These are phyloP conservation scores for Acanthochromis polyacanthus DNA, from an alignment of 2,113 vertebrate genomes.

Conservation along the genomic window DNA sequence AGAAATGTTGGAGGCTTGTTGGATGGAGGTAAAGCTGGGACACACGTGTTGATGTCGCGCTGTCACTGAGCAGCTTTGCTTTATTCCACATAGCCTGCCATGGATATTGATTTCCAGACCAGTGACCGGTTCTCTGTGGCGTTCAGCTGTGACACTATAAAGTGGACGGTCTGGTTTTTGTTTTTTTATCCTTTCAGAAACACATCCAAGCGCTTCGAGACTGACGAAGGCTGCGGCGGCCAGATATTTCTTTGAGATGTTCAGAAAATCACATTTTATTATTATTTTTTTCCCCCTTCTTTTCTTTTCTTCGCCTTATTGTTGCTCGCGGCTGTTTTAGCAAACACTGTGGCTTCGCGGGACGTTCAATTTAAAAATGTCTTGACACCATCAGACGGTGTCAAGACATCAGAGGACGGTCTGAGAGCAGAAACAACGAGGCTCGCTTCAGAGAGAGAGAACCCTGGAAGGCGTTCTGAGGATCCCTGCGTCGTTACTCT, in stretches of 20 bases:
- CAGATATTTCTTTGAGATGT: conserved; percentile 41
- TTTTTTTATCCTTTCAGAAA: conserved; percentile 31
- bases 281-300: too few species aligned
- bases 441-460: background rate
- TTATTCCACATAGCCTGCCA: conserved; percentile 62
- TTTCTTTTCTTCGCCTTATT: conserved; percentile 18
- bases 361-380: conserved; percentile 40
- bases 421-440: conserved; percentile 10
- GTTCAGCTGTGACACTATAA: conserved; percentile 60
- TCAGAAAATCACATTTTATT: conserved; percentile 38
- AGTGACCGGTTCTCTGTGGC: conserved; percentile 62
- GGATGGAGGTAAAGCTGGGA: conserved; percentile 2
- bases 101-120: conserved; percentile 65
- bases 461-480: background rate
- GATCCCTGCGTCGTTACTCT: background rate
- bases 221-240: conserved; percentile 27
- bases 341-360: conserved; percentile 35
- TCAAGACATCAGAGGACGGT: conserved; percentile 25
- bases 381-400: conserved; percentile 21
- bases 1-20: conserved; percentile 35
- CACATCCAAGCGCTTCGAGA: conserved; percentile 34
- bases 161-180: conserved; percentile 25
- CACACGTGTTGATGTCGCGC: conserved; percentile 31
- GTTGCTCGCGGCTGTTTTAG: conserved; percentile 30
- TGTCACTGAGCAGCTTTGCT: conserved; percentile 62